Conservation (phyloP, 2,888 invertebrate genomes). For the Chrysodeixis includens region DNA sequence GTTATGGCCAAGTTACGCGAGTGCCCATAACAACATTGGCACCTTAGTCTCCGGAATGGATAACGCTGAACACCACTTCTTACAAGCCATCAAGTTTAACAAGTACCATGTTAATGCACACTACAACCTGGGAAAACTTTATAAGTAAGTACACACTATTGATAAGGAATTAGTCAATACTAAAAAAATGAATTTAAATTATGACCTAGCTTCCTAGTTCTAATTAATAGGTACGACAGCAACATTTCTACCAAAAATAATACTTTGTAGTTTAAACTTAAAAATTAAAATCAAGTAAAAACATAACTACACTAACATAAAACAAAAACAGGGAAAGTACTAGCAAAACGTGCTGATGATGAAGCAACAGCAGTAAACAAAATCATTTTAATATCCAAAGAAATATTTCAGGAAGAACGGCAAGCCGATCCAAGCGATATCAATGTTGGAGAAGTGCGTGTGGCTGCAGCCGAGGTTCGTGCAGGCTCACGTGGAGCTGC, state of each 20-base stretch:
- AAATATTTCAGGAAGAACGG: slow-evolving; percentile 90
- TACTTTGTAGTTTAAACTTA: too few relatives aligned
- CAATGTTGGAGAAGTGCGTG: slow-evolving; percentile 92
- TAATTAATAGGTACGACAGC: too few relatives aligned
- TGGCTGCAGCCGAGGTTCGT: slow-evolving; percentile 91
- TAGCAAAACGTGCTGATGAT: not conserved
- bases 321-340: too few relatives aligned
- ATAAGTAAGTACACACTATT: slow-evolving; percentile 89
- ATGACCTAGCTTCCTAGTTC: too few relatives aligned
- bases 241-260: too few relatives aligned
- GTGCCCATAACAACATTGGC: slow-evolving; percentile 96
- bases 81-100: slow-evolving; percentile 92
- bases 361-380: not conserved
- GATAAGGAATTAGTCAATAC: not conserved
- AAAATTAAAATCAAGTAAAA: too few relatives aligned
- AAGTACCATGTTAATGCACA: slow-evolving; percentile 95
- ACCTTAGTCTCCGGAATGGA: slow-evolving; percentile 91
- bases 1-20: slow-evolving; percentile 95
- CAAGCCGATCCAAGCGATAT: slow-evolving; percentile 90
- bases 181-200: not conserved
- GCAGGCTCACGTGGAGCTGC: slow-evolving; percentile 92
- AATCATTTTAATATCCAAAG: not conserved
- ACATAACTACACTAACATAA: too few relatives aligned
- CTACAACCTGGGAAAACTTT: slow-evolving; percentile 95
- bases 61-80: slow-evolving; percentile 93